A percentile compares a stretch with the other conserved stretches of the same genome.
Evolutionary conservation across 2,888 invertebrate genomes (phyloP).

Genomic region (Athetis lepigone): DNA sequence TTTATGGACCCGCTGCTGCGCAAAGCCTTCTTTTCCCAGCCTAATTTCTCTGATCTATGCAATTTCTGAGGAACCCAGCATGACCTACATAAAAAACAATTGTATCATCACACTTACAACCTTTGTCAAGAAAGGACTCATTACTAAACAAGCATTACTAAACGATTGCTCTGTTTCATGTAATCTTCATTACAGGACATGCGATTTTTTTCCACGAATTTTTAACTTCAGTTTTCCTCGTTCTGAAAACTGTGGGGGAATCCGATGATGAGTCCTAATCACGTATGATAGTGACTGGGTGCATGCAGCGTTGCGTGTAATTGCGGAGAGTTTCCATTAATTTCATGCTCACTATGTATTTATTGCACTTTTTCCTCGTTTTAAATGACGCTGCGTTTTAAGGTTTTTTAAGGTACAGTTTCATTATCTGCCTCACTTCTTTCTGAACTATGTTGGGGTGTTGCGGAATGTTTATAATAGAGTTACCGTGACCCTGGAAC

Average conservation of each 20-base stretch:
- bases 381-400: slow-evolving; percentile 3
- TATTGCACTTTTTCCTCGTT: slow-evolving; percentile 25
- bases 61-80: no score
- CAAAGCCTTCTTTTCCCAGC: no score
- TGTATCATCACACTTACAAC: neutral
- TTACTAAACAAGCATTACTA: slow-evolving; percentile 12
- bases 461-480: no score
- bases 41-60: no score
- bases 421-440: no score
- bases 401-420: neutral
- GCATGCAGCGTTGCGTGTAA: slow-evolving; percentile 35
- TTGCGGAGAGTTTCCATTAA: slow-evolving; percentile 22
- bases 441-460: no score
- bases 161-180: slow-evolving; percentile 27
- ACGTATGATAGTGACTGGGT: slow-evolving; percentile 30
- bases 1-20: no score
- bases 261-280: slow-evolving; percentile 50
- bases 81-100: slow-evolving; percentile 2
- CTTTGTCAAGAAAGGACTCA: slow-evolving; percentile 19
- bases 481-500: no score
- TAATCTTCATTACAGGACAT: slow-evolving; percentile 26
- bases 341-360: slow-evolving; percentile 9
- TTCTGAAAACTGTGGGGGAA: slow-evolving; percentile 64
- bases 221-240: slow-evolving; percentile 56
- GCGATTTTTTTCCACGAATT: slow-evolving; percentile 56